Percentiles rank a stretch among this genome's conserved stretches.
These are phyloP conservation scores for Galerucella nymphaeae DNA, from an alignment of 2,888 invertebrate genomes.

Conservation along the genomic window DNA sequence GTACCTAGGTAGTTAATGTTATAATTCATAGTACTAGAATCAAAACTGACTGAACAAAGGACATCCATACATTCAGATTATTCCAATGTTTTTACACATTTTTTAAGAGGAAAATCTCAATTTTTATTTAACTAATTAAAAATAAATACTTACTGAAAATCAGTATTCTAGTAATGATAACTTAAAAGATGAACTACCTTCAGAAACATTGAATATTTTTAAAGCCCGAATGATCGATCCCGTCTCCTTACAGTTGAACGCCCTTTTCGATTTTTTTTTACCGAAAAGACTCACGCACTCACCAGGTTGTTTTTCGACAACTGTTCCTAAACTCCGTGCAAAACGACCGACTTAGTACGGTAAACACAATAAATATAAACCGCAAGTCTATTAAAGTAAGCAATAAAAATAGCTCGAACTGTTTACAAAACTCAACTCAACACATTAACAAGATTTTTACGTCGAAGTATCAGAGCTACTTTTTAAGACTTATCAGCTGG, in stretches of 20 bases:
- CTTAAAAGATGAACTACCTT: constrained; percentile 45
- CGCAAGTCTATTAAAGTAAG: constrained; percentile 40
- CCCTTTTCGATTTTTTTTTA: constrained; percentile 37
- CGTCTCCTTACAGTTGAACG: constrained; percentile 37
- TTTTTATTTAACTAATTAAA: constrained; percentile 4
- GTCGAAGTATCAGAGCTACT: neutral
- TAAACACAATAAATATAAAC: constrained; percentile 43
- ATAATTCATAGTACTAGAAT: neutral
- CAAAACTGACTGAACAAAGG: neutral
- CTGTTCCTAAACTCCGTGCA: constrained; percentile 43
- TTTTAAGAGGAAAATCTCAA: neutral
- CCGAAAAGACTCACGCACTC: constrained; percentile 42
- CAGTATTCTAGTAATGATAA: constrained; percentile 52
- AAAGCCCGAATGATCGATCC: constrained; percentile 44
- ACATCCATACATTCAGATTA: constrained; percentile 2
- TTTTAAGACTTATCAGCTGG: neutral
- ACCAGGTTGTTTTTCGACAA: constrained; percentile 42
- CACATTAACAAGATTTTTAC: constrained; percentile 1
- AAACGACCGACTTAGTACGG: constrained; percentile 39
- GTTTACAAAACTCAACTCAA: constrained; percentile 34
- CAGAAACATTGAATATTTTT: constrained; percentile 50
- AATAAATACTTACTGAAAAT: constrained; percentile 54
- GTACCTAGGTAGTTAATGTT: neutral
- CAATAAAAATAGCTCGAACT: constrained; percentile 42
- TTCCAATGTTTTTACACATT: neutral